These are phyloP conservation scores for Strongylocentrotus purpuratus DNA, from an alignment of 35 echinoderm and acorn worm species.

Conservation along the genomic window DNA sequence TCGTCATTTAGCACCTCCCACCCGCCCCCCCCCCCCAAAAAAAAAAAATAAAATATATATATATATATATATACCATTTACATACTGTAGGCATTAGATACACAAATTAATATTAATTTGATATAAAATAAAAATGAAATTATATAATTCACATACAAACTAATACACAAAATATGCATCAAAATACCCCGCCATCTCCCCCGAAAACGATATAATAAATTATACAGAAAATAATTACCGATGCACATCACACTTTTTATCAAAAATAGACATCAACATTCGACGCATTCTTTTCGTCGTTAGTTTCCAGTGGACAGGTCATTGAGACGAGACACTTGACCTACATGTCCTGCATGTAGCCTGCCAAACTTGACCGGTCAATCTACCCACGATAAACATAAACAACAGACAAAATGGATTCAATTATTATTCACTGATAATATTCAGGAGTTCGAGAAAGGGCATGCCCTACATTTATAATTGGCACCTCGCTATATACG, in stretches of 20 bases:
- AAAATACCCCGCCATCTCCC: no score
- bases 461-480: background rate
- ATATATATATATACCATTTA: no score
- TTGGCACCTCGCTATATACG: no score
- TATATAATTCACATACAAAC: no score
- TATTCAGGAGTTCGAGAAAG: background rate
- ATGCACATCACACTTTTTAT: background rate
- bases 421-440: background rate
- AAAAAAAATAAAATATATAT: no score
- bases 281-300: background rate
- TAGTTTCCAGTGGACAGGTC: background rate
- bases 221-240: background rate
- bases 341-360: background rate
- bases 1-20: no score
- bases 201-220: no score
- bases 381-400: background rate
- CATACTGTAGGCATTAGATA: no score
- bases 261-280: background rate
- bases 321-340: background rate
- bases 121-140: no score
- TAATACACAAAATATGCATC: no score
- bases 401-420: background rate
- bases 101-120: no score
- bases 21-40: no score
- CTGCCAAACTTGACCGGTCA: conserved; percentile 7